Percentiles rank a stretch among this genome's conserved stretches.
These are phyloP conservation scores for Drosophila pseudoobscura DNA, from an alignment of 1,140 invertebrate genomes.

Conservation along the genomic window DNA sequence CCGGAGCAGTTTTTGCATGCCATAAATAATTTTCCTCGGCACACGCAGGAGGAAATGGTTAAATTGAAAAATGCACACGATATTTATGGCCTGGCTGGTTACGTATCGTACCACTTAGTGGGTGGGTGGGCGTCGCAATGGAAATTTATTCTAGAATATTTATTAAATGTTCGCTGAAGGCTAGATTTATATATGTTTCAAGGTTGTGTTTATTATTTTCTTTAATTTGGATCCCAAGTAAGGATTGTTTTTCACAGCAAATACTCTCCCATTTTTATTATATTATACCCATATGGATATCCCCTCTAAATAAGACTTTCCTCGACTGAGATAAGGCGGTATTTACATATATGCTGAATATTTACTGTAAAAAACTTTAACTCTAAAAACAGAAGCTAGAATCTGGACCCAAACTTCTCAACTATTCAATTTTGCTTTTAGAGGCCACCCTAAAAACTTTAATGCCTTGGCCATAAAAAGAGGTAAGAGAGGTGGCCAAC, in stretches of 20 bases:
- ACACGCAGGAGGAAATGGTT: conserved; percentile 47
- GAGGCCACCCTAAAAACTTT: not conserved
- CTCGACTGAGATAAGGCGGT: no score
- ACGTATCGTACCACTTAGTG: conserved; percentile 22
- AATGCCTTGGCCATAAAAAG: not conserved
- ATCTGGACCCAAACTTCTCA: not conserved
- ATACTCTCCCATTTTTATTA: no score
- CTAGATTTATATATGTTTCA: not conserved
- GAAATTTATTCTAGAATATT: conserved; percentile 53
- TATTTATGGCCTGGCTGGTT: conserved; percentile 45
- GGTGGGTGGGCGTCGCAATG: not conserved
- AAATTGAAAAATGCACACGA: conserved; percentile 59
- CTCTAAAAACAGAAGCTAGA: no score
- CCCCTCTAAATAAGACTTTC: no score
- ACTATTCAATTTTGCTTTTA: not conserved
- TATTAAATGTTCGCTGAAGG: conserved; percentile 19
- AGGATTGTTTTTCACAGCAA: no score
- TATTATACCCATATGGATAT: no score
- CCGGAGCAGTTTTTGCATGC: conserved; percentile 35
- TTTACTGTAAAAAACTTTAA: no score
- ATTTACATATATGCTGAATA: no score
- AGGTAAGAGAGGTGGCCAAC: not conserved
- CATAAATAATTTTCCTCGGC: conserved; percentile 55
- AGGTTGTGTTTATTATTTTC: no score
- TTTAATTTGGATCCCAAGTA: no score